These are phyloP conservation scores for Bradysia coprophila DNA, from an alignment of 1,140 invertebrate species.

Conservation along the genomic window DNA sequence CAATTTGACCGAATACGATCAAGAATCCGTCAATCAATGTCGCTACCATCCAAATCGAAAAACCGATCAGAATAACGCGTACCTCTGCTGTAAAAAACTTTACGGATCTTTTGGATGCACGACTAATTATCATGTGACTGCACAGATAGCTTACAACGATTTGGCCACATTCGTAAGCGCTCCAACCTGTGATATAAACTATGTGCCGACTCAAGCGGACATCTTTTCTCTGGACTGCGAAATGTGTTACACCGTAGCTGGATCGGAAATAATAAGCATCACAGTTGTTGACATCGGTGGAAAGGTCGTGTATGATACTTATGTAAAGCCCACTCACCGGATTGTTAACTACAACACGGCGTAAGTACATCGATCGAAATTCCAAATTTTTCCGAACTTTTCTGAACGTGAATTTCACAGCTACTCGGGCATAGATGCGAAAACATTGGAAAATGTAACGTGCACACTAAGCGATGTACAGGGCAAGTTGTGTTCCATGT, in stretches of 20 bases:
- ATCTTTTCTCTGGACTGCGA: constrained; percentile 89
- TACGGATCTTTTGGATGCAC: constrained; percentile 57
- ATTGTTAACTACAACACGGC: constrained; percentile 84
- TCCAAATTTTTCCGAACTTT: too few species aligned
- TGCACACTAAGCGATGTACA: constrained; percentile 71
- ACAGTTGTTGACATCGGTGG: constrained; percentile 74
- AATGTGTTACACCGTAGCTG: constrained; percentile 81
- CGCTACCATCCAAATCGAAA: constrained; percentile 80
- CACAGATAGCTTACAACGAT: constrained; percentile 51
- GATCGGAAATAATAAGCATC: constrained; percentile 75
- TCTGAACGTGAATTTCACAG: too few species aligned
- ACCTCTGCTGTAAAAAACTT: constrained; percentile 50
- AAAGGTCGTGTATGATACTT: constrained; percentile 70
- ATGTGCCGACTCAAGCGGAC: constrained; percentile 38
- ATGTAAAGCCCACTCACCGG: constrained; percentile 70
- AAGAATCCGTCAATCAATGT: constrained; percentile 56
- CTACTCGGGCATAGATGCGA: constrained; percentile 77
- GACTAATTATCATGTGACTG: constrained; percentile 60
- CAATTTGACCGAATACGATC: constrained; percentile 55
- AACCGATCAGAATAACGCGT: constrained; percentile 46
- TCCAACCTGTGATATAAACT: constrained; percentile 33
- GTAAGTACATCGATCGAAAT: constrained; percentile 18
- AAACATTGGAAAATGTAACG: constrained; percentile 50
- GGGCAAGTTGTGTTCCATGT: constrained; percentile 69
- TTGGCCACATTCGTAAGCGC: constrained; percentile 68